phyloP scores from a whole-genome alignment of 1,140 invertebrate genomes.

The Saccostrea glomerata region DNA sequence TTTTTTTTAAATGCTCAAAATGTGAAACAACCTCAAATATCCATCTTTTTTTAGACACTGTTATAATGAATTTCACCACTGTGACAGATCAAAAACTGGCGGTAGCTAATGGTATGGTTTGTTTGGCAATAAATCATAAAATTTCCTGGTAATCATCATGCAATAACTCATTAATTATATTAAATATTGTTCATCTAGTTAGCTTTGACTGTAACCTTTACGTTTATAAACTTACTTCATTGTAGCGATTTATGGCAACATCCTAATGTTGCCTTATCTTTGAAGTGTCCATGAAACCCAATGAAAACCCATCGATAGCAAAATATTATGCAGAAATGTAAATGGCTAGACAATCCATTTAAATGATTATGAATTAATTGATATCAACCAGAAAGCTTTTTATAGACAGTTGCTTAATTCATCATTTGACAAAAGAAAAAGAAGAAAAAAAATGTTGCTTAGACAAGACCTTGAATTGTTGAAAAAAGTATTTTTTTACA shows the following conservation, averaged over 20 bases:
- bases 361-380: slow-evolving; percentile 31
- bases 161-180: slow-evolving; percentile 30
- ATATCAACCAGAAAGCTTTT: not conserved
- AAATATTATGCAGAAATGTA: slow-evolving; percentile 30
- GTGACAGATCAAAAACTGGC: slow-evolving; percentile 17
- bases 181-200: not conserved
- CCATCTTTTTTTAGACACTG: not conserved
- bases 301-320: not conserved
- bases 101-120: slow-evolving; percentile 32
- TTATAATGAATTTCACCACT: slow-evolving; percentile 15
- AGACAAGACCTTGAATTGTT: not conserved
- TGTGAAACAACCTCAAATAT: not conserved
- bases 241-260: slow-evolving; percentile 28
- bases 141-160: slow-evolving; percentile 34
- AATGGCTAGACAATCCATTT: slow-evolving; percentile 30
- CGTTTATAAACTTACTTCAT: not conserved
- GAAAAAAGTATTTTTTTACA: not conserved
- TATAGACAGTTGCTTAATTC: not conserved
- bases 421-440: not conserved
- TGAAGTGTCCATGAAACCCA: slow-evolving; percentile 18
- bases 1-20: not conserved
- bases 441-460: not conserved
- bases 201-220: slow-evolving; percentile 17
- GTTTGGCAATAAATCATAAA: slow-evolving; percentile 22
- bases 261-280: slow-evolving; percentile 21